Conservation (phyloP, 2,797 vertebrate genomes). For the Phoeniculus purpureus region DNA sequence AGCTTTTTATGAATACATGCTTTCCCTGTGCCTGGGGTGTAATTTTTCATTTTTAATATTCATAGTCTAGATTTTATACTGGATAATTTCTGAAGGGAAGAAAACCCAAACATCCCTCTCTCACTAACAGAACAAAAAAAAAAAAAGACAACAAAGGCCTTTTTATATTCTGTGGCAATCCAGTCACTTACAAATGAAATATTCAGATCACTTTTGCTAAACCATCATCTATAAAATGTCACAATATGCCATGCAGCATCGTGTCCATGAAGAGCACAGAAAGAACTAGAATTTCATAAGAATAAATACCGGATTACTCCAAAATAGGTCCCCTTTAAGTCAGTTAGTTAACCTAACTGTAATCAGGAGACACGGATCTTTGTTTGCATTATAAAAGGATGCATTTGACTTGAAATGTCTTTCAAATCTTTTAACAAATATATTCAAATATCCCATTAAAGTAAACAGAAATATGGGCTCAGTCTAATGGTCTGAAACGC, state of each 20-base stretch:
- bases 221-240: not conserved
- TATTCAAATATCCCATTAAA: not conserved
- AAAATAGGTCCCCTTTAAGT: constrained; percentile 22
- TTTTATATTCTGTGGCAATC: not conserved
- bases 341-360: constrained; percentile 6
- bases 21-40: not conserved
- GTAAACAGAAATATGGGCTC: not conserved
- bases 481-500: not conserved
- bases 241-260: not conserved
- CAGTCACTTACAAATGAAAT: not conserved
- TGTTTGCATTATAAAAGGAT: constrained; percentile 6
- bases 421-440: not conserved
- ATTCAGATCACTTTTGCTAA: constrained; percentile 37
- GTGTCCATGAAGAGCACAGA: not conserved
- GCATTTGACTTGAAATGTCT: not conserved
- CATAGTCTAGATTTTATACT: not conserved
- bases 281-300: not conserved
- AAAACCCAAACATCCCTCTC: not conserved
- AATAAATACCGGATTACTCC: constrained; percentile 16
- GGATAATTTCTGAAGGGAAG: not conserved
- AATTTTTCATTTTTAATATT: constrained; percentile 36
- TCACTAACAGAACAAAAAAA: not conserved
- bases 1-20: not conserved
- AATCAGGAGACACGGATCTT: constrained; percentile 3
- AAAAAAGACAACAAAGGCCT: constrained; percentile 54